phyloP scores from a whole-genome alignment of 2,113 vertebrate genomes.

The Cygnus buccinator region DNA sequence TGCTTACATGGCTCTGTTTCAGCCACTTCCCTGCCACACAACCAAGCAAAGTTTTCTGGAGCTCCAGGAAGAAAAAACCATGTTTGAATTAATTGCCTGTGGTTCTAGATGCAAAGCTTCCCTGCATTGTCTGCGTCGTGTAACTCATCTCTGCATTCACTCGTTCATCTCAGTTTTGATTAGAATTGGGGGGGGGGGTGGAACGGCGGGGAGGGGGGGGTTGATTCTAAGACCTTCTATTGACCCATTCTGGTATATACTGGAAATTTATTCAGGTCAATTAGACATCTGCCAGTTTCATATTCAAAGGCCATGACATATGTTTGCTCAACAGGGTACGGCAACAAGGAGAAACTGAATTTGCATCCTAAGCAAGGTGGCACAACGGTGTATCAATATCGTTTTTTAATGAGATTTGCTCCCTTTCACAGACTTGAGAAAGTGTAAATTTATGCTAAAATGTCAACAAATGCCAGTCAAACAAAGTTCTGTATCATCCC shows the following conservation, averaged over 20 bases:
- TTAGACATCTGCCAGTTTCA: constrained; percentile 38
- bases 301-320: constrained; percentile 33
- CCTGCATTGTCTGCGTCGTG: background rate
- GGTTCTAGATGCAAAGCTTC: background rate
- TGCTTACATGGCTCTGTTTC: background rate
- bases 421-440: constrained; percentile 15
- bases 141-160: background rate
- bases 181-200: background rate
- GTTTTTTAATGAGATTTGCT: constrained; percentile 65
- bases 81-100: fast-evolving
- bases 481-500: constrained; percentile 28
- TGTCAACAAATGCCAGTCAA: constrained; percentile 55
- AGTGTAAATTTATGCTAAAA: constrained; percentile 66
- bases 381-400: constrained; percentile 8
- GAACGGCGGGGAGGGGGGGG: background rate
- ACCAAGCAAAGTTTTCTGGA: background rate
- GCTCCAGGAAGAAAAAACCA: background rate
- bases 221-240: constrained; percentile 26
- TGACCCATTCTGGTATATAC: constrained; percentile 2
- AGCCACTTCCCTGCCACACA: background rate
- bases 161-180: background rate
- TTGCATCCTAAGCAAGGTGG: constrained; percentile 49
- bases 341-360: constrained; percentile 13
- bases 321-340: constrained; percentile 34
- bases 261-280: constrained; percentile 38